Percentiles rank a stretch among this genome's conserved stretches.
phyloP scores from a whole-genome alignment of 2,888 invertebrate genomes.

The Rhagium mordax region DNA sequence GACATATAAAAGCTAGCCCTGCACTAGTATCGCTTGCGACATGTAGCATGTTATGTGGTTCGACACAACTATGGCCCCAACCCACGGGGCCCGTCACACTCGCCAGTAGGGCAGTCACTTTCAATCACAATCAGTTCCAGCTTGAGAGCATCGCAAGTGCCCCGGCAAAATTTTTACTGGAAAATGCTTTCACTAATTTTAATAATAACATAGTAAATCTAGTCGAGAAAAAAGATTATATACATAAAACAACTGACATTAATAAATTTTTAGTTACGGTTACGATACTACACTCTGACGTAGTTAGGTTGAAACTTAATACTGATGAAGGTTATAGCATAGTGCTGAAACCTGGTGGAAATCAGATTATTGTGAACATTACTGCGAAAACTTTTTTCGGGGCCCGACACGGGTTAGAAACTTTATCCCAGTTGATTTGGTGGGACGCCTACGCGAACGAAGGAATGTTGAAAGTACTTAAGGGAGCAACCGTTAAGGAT shows the following conservation, averaged over 20 bases:
- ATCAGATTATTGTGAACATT: constrained; percentile 75
- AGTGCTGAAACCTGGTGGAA: constrained; percentile 71
- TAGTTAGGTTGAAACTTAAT: constrained; percentile 74
- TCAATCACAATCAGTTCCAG: constrained; percentile 73
- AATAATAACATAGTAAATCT: constrained; percentile 64
- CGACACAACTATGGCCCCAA: constrained; percentile 84
- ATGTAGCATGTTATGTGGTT: constrained; percentile 86
- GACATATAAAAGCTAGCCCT: constrained; percentile 65
- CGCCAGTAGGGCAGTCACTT: constrained; percentile 77
- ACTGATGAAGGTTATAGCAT: constrained; percentile 85
- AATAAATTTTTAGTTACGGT: constrained; percentile 71
- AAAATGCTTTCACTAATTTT: constrained; percentile 73
- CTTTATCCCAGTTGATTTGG: constrained; percentile 87
- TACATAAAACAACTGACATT: constrained; percentile 60
- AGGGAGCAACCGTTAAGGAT: constrained; percentile 81
- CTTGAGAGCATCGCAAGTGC: constrained; percentile 70
- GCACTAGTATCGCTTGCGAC: constrained; percentile 76
- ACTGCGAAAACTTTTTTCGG: constrained; percentile 82
- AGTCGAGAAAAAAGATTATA: constrained; percentile 55
- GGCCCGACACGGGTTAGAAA: constrained; percentile 84
- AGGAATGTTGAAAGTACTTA: constrained; percentile 76
- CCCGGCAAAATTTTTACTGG: constrained; percentile 69
- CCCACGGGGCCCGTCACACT: constrained; percentile 82
- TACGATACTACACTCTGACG: constrained; percentile 71
- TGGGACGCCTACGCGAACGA: constrained; percentile 77